Evolutionary conservation across 2,113 vertebrate genomes (phyloP).

Genomic region (Etheostoma cragini): DNA sequence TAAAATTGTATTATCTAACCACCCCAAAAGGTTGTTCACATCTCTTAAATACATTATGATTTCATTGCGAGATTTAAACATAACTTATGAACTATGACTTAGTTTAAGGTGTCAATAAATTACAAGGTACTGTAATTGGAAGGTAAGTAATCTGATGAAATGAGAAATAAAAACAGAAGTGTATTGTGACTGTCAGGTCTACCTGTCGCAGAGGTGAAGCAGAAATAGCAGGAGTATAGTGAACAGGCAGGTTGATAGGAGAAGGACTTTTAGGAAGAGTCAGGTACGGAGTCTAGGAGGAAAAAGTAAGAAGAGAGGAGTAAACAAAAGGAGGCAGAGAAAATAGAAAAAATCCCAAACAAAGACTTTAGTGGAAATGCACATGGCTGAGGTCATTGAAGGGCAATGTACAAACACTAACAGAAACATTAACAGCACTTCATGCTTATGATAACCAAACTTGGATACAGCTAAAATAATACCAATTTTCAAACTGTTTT

Average conservation of each 20-base stretch:
- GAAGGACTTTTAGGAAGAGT: constrained; percentile 73
- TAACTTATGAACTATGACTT: background rate
- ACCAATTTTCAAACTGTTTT: background rate
- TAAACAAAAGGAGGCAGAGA: background rate
- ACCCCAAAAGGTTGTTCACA: no score
- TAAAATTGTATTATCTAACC: background rate
- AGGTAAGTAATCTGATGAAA: background rate
- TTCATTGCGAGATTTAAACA: background rate
- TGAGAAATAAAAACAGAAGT: background rate
- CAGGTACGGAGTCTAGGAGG: constrained; percentile 69
- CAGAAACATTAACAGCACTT: no score
- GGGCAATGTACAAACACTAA: background rate
- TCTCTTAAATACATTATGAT: background rate
- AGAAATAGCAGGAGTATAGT: constrained; percentile 84
- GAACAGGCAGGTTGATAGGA: constrained; percentile 81
- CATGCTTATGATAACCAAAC: background rate
- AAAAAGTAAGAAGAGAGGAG: background rate
- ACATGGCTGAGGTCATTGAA: background rate
- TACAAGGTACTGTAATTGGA: no score
- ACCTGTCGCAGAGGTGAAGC: constrained; percentile 84
- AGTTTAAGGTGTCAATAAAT: background rate
- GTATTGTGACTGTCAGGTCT: background rate
- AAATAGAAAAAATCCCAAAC: background rate
- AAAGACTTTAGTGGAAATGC: background rate
- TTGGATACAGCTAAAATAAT: background rate